Base-by-base conservation (phyloP, 1,140 invertebrate genomes). In the Hyphantria cunea region DNA sequence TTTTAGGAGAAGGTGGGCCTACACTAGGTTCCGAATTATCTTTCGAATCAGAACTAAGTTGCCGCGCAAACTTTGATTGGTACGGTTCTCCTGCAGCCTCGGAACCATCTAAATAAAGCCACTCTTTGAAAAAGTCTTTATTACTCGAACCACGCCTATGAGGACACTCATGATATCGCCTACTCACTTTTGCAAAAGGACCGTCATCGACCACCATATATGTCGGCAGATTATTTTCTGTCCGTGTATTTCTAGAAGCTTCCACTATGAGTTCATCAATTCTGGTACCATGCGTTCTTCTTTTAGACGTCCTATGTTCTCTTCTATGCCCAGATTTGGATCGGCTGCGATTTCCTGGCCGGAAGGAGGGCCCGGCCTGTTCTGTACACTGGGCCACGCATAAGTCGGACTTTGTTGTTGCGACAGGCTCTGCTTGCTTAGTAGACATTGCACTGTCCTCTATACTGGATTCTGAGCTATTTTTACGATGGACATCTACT, bases 401-500 rank as follows among this genome's bases (percentile, higher is more conserved):
- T 12, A 89, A 66, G 64, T 90, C 86, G 3, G 85, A 86, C 62
- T 90, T 89, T 6, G 80, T 88, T 0, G 71, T 78, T 2, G 82
- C 84, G 2, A 78, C 68, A 15, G 75, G 64, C 59, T 89, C 86
- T 3, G 66, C 31, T 49, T 76, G 82, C 59, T 86, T 89, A 0
- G 75, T 53, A 32, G 84, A 88, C 47, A 74, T 70, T 0, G 80
- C 82, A 64, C 82, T 88, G 50, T 90, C 86, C 65, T 90, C 88
- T 70, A 89, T 78, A 65, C 95, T 95, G 70, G 96, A 97, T 81
- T 96, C 96, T 0, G 96, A 97, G 84, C 96, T 97, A 80, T 97
- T 97, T 84, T 97, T 97, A 37, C 96, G 93, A 91, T 98, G 97
- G 32, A 98, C 96, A 90, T 98, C 97, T 47, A 97, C 97, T 92